A percentile compares a stretch with the other conserved stretches of the same genome.
These are phyloP conservation scores for Acleris literana DNA, from an alignment of 2,888 invertebrate species.

Conservation along the genomic window DNA sequence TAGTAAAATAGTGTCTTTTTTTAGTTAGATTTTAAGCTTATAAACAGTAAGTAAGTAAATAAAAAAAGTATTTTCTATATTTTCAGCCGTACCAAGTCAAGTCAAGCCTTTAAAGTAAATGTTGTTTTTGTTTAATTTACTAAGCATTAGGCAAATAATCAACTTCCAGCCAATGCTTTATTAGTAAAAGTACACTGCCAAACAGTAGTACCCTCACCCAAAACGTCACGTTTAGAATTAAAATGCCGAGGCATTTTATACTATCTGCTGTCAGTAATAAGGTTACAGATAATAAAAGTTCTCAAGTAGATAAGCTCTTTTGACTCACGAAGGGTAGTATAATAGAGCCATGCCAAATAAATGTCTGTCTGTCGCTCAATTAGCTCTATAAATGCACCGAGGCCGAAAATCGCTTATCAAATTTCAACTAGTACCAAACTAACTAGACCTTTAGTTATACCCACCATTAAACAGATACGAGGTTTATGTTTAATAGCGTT, in stretches of 20 bases:
- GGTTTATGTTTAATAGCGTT: slow-evolving; percentile 1
- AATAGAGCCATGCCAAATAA: slow-evolving; percentile 31
- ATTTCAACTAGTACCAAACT: slow-evolving; percentile 25
- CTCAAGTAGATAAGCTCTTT: background rate
- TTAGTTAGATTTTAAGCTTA: too few species aligned
- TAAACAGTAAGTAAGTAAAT: too few species aligned
- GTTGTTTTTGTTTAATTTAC: too few species aligned
- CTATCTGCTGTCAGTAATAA: too few species aligned
- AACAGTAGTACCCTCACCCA: background rate
- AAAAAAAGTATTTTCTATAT: too few species aligned
- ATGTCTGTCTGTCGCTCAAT: slow-evolving; percentile 33
- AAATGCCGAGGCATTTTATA: too few species aligned
- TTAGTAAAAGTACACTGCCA: slow-evolving; percentile 12
- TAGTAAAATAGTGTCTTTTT: too few species aligned
- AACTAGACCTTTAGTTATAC: background rate
- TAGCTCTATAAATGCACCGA: slow-evolving; percentile 24
- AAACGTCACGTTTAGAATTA: too few species aligned
- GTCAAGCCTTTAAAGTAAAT: too few species aligned
- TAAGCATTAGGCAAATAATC: too few species aligned
- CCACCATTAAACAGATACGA: background rate
- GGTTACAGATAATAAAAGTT: background rate
- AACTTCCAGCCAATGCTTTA: background rate
- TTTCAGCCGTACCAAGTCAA: too few species aligned
- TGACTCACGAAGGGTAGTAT: background rate
- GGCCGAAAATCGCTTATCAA: slow-evolving; percentile 33